A percentile compares a stretch with the other conserved stretches of the same genome.
These are phyloP conservation scores for Molorchus minor DNA, from an alignment of 2,888 invertebrate genomes.

Conservation along the genomic window DNA sequence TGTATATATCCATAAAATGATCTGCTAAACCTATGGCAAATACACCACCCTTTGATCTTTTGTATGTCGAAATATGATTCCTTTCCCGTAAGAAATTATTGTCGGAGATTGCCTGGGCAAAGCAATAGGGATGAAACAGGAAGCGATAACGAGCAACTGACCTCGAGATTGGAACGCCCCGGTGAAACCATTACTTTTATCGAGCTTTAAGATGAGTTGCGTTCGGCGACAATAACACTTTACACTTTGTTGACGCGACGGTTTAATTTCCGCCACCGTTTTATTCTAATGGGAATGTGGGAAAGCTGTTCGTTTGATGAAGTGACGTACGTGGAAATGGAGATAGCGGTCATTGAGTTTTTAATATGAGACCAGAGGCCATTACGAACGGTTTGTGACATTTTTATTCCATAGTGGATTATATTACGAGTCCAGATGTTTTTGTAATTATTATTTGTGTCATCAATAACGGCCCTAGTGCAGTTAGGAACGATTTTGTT, in stretches of 20 bases:
- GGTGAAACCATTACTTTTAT: constrained; percentile 23
- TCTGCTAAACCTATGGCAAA: too few species aligned
- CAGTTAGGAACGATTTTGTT: too few species aligned
- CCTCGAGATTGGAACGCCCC: constrained; percentile 15
- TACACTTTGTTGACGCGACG: not conserved
- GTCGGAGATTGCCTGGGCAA: constrained; percentile 6
- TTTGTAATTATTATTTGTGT: too few species aligned
- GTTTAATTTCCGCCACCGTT: constrained; percentile 15
- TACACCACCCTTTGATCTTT: too few species aligned
- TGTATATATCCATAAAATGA: too few species aligned
- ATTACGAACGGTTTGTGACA: too few species aligned
- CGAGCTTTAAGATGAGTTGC: constrained; percentile 19
- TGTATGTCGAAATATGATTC: too few species aligned
- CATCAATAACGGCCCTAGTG: too few species aligned
- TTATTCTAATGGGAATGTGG: constrained; percentile 20
- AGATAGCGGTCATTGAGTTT: not conserved
- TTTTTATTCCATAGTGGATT: too few species aligned
- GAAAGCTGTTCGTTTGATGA: not conserved
- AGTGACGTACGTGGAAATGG: not conserved
- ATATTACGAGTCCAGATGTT: too few species aligned
- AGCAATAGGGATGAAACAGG: constrained; percentile 16
- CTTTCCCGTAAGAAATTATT: constrained; percentile 11
- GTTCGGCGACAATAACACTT: constrained; percentile 17
- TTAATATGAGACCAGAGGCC: too few species aligned
- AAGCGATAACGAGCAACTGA: constrained; percentile 20